phyloP scores from a whole-genome alignment of 2,888 invertebrate genomes.

The Acleris laterana region DNA sequence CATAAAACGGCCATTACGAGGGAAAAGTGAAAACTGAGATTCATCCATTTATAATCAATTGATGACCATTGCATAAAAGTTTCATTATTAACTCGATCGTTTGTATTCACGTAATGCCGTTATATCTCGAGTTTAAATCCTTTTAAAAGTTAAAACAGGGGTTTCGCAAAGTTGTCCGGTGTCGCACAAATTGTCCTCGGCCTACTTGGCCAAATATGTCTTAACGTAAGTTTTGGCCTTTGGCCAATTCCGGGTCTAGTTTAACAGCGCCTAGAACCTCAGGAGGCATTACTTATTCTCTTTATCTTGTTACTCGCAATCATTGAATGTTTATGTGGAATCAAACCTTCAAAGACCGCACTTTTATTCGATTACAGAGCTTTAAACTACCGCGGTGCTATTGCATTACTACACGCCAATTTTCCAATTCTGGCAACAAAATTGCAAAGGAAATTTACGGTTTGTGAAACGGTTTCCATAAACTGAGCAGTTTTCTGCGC shows the following conservation, averaged over 20 bases:
- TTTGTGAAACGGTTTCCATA: constrained; percentile 17
- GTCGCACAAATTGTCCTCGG: constrained; percentile 13
- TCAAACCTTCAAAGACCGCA: constrained; percentile 41
- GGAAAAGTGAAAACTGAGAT: too few species aligned
- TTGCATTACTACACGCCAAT: constrained; percentile 30
- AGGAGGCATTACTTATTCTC: constrained; percentile 31
- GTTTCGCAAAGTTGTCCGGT: constrained; percentile 3
- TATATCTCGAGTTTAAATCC: background rate
- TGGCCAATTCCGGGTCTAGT: constrained; percentile 50
- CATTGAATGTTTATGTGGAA: constrained; percentile 45
- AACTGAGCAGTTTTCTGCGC: background rate
- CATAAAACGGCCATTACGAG: too few species aligned
- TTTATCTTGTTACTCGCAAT: constrained; percentile 41
- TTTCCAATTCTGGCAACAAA: constrained; percentile 30
- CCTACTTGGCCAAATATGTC: constrained; percentile 49
- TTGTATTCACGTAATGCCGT: background rate
- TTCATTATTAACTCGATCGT: background rate
- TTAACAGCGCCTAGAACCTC: constrained; percentile 45
- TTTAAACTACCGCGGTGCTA: constrained; percentile 9
- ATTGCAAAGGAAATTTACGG: constrained; percentile 28
- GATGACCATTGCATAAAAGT: too few species aligned
- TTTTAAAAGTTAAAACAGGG: background rate
- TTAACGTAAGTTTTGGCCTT: constrained; percentile 55
- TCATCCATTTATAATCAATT: too few species aligned
- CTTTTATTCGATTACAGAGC: constrained; percentile 24